Conservation (phyloP, 2,797 vertebrate genomes). For the Fistularia commersonii region DNA sequence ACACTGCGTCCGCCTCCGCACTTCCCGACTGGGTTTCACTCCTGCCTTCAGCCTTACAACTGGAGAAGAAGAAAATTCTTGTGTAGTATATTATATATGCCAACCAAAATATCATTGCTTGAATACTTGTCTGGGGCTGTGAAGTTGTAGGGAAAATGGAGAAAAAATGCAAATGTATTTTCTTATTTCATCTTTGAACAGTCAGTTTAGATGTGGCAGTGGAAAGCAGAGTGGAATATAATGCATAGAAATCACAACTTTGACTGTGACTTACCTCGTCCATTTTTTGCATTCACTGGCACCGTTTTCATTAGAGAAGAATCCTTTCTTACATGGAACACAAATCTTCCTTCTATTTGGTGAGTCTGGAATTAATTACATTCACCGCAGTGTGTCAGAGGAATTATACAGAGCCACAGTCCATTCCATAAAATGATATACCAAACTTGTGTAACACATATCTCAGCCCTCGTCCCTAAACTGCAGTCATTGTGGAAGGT, state of each 20-base stretch:
- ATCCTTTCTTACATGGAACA: slow-evolving; percentile 75
- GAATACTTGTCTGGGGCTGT: neutral
- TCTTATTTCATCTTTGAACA: slow-evolving; percentile 2
- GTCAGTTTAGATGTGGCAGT: too few relatives aligned
- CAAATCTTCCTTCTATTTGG: slow-evolving; percentile 59
- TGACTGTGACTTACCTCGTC: slow-evolving; percentile 82
- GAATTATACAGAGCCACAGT: neutral
- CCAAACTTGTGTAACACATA: too few relatives aligned
- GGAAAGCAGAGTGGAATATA: too few relatives aligned
- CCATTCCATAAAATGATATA: too few relatives aligned
- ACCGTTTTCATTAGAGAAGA: slow-evolving; percentile 78
- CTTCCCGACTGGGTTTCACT: slow-evolving; percentile 75
- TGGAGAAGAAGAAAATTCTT: slow-evolving; percentile 40
- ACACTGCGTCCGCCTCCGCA: slow-evolving; percentile 76
- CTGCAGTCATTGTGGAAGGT: too few relatives aligned
- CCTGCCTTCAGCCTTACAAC: slow-evolving; percentile 83
- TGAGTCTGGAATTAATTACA: slow-evolving; percentile 35
- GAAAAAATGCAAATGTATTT: slow-evolving; percentile 28
- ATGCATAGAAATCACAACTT: too few relatives aligned
- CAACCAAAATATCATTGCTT: neutral
- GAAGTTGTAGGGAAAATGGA: slow-evolving; percentile 8
- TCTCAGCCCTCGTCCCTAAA: too few relatives aligned
- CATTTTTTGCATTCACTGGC: slow-evolving; percentile 81
- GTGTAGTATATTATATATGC: too few relatives aligned
- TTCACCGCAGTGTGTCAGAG: neutral